Conservation (phyloP, 2,888 invertebrate genomes). For the Dryocosmus kuriphilus region DNA sequence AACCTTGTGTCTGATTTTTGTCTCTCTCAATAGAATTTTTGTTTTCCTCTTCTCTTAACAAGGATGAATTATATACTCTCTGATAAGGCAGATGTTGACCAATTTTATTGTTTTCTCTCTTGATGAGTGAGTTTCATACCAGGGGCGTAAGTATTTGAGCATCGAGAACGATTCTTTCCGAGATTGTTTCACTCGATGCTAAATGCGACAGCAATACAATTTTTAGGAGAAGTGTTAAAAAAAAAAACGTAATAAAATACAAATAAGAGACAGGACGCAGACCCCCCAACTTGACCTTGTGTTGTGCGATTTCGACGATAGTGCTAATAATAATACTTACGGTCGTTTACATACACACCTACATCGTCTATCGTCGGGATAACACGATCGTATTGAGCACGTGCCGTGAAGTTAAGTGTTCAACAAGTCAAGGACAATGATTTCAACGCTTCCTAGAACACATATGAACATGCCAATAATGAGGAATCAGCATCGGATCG, state of each 20-base stretch:
- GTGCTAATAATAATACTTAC: slow-evolving; percentile 54
- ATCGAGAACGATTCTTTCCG: neutral
- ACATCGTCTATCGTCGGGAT: slow-evolving; percentile 42
- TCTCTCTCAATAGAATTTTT: neutral
- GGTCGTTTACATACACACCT: slow-evolving; percentile 51
- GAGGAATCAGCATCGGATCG: slow-evolving; percentile 31
- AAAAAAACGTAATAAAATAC: slow-evolving; percentile 43
- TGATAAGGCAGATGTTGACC: slow-evolving; percentile 3
- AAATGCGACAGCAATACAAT: neutral
- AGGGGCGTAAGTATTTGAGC: neutral
- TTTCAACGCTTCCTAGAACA: slow-evolving; percentile 34
- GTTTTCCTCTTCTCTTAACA: neutral
- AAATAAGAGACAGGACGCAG: slow-evolving; percentile 49
- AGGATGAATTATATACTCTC: neutral
- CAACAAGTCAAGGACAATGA: slow-evolving; percentile 42
- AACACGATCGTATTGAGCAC: slow-evolving; percentile 42
- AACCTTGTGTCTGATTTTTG: neutral
- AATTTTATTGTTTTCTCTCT: slow-evolving; percentile 20
- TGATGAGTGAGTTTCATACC: slow-evolving; percentile 8
- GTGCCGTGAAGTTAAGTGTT: slow-evolving; percentile 46
- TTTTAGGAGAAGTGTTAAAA: neutral
- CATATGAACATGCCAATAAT: slow-evolving; percentile 26
- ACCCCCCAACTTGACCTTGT: slow-evolving; percentile 52
- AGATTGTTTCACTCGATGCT: slow-evolving; percentile 35
- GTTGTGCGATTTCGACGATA: slow-evolving; percentile 52